Evolutionary conservation across 2,888 invertebrate genomes (phyloP), one percentile per base, ranked within the genome.

Genomic region (Galerucella nymphaeae): DNA sequence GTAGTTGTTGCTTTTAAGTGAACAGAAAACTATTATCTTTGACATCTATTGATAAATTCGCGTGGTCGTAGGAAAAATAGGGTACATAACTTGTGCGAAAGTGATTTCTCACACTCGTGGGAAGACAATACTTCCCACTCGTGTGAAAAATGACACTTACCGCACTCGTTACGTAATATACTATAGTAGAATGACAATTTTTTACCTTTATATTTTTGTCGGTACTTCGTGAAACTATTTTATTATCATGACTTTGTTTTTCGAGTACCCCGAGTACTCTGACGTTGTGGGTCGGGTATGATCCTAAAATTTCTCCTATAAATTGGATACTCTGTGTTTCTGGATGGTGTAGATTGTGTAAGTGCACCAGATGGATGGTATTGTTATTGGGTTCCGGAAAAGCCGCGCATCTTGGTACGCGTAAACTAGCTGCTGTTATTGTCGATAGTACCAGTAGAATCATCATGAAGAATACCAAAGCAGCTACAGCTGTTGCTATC

Each of bases 291-390:
- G 80, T 78, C 0, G 83, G 82, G 73, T 86, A 86, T 55, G 79
- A 81, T n/a, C 81, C 75, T 13, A 80, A 76, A 20, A 87, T 83
- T 38, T 83, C 81, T 70, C 84, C 81, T 41, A 87, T 74, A 8
- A 82, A 74, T 8, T 83, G 78, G 2, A 86, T 68, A 72, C 85
- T 82, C 9, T 79, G 74, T 53, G 82, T 79, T 30, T 77, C 75
- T 75, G 79, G 79, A 10, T 81, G 77, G 82, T 83, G 83, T 23
- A 77, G 75, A 14, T 77, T 69, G 10, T 80, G 79, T 4, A 81
- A 77, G 73, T 86, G 86, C 0, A 85, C 83, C 48, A 87, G 77
- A 75, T 85, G 84, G 23, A 86, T 81, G 57, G 83, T 85, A 50
- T 77, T 77, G 65, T 83, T 83, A 50, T 80, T 79, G 41, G 83